Base-by-base conservation (phyloP, 2,888 invertebrate genomes). In the Bombyx huttoni region DNA sequence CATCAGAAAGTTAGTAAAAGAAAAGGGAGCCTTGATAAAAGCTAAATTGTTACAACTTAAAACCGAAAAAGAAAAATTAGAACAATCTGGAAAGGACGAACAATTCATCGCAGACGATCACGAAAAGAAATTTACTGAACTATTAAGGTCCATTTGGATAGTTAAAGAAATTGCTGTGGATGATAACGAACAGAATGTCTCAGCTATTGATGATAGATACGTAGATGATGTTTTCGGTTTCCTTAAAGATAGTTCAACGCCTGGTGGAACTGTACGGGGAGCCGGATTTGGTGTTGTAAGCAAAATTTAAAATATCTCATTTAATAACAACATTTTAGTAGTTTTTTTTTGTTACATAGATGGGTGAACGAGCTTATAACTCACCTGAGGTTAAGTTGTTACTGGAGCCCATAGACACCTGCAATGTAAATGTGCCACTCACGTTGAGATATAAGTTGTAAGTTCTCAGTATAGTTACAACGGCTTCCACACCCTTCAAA, bases 151-250 rank as follows among this genome's bases (percentile, higher is more conserved):
- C 0, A 81, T 89, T 55, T 75, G 90, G 63, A 91, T 92, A 49
- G 70, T 93, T 2, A 91, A 92, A 61, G 86, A 90, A 34, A 81
- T 90, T 46, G 87, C 90, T 13, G 71, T 81, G 12, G 90, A 92
- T 52, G 89, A 87, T 67, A 83, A 76, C 54, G 71, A 73, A 13
- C 82, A 84, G 53, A 81, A 77, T 58, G 69, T 67, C 34, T 69
- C 81, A 1, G 88, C 87, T 8, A 90, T 91, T 13, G 91, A 91
- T 56, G 91, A 90, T 58, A 86, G 91, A 74, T 90, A 92, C 52
- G 92, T 94, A 5, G 88, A 88, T 57, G 91, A 92, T 60, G 91
- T 92, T 0, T 94, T 94, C 65, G 91, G 90, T 49, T 93, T 93
- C 71, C 79, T 93, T 52, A 91, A 92, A 64, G 91, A 91, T 63